Evolutionary conservation across 2,113 vertebrate genomes (phyloP), one percentile per base, ranked within the genome.

Genomic region (Camelus bactrianus): DNA sequence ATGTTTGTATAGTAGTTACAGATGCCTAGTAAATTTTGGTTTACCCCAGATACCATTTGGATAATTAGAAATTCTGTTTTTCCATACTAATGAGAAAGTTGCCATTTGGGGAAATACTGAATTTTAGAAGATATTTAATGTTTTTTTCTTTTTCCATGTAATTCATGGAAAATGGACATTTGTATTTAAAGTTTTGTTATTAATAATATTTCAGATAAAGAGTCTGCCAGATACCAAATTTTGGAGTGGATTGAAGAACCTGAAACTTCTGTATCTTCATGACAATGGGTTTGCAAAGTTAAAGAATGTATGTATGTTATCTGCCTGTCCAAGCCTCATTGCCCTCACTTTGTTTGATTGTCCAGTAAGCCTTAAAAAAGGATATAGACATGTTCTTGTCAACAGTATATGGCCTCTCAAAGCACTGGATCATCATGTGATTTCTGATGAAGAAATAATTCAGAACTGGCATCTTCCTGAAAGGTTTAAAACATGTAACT

Each of bases 381-480:
- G 97, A 86, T 98, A 98, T 85, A 96, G 99, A 77, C 98, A 98
- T 82, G 81, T 95, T 76, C 94, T 98, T 46, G 98, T 99, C 85
- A 98, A 98, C 67, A 98, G 94, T 75, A 97, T 99, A 92, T 97
- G 96, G 98, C 95, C 98, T 86, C 98, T 99, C 32, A 98, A 98
- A 95, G 98, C 98, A 2, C 20, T 98, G 92, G 98, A 98, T 94
- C 93, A 97, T 70, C 96, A 96, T 90, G 97, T 98, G 24, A 97
- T 99, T 96, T 98, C 99, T 81, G 99, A 98, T 95, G 98, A 99
- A 89, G 99, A 98, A 96, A 96, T 98, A 75, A 96, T 98, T 70
- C 98, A 98, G 94, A 98, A 98, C 20, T 98, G 97, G 97, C 56
- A 60, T 42, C 98, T 98, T 93, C 97, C 98, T 52, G 96, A 93